Conservation (phyloP, 2,888 invertebrate genomes). For the Papilio gigon region DNA sequence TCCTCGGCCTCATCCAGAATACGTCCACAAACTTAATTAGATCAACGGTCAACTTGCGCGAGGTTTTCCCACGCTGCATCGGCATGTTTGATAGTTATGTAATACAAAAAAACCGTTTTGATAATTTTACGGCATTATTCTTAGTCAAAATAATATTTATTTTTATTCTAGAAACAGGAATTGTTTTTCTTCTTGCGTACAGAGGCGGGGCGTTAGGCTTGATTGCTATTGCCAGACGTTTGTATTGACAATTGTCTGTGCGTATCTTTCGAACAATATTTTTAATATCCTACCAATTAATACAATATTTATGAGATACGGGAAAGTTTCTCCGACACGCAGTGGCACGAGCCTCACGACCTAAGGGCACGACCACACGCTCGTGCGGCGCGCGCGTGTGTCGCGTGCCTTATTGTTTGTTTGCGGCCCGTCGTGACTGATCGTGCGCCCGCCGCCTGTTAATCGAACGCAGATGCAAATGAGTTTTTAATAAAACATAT, state of each 20-base stretch:
- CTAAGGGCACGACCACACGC: conserved; percentile 62
- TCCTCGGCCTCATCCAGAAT: too few species aligned
- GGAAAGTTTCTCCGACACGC: conserved; percentile 39
- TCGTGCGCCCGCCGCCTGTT: conserved; percentile 46
- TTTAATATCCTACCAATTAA: conserved; percentile 41
- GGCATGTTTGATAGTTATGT: too few species aligned
- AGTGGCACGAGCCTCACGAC: conserved; percentile 65
- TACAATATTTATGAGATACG: conserved; percentile 29
- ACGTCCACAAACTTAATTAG: too few species aligned
- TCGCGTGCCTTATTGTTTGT: conserved; percentile 65
- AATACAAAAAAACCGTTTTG: too few species aligned
- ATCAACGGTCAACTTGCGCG: too few species aligned
- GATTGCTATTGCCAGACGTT: neutral
- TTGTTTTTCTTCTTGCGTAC: neutral
- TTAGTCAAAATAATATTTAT: too few species aligned
- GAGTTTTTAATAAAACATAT: conserved; percentile 34
- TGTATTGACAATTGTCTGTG: too few species aligned
- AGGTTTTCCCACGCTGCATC: too few species aligned
- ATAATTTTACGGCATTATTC: too few species aligned
- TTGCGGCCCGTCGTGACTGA: conserved; percentile 49
- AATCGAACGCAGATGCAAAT: conserved; percentile 51
- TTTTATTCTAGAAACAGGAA: too few species aligned
- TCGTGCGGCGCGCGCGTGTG: conserved; percentile 61
- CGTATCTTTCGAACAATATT: neutral
- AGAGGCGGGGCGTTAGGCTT: neutral